These are phyloP conservation scores for Trididemnum nubilum DNA, from an alignment of 23 tunicate genomes.

Conservation along the genomic window DNA sequence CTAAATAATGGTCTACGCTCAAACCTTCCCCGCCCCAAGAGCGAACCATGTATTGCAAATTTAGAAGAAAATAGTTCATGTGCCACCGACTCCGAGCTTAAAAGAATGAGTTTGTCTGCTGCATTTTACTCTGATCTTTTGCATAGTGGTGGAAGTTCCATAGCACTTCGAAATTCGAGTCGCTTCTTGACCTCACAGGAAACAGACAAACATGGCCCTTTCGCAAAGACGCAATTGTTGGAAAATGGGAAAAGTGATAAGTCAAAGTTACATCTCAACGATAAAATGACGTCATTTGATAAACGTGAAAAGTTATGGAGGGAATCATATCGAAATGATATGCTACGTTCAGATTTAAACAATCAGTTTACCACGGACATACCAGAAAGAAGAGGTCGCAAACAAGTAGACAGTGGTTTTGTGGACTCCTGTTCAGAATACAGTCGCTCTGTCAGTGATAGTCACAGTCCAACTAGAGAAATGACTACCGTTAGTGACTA, in stretches of 20 bases:
- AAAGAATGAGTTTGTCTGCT: neutral
- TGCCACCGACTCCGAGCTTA: neutral
- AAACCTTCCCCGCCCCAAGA: neutral
- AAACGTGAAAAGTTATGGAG: neutral
- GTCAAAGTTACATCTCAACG: neutral
- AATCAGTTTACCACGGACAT: neutral
- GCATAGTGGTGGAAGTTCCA: neutral
- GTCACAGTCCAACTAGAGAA: conserved; percentile 3
- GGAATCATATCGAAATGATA: neutral
- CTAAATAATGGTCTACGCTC: neutral
- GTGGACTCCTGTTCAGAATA: neutral
- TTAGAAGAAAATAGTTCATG: neutral
- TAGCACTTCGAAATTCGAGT: neutral
- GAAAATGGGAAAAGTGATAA: neutral
- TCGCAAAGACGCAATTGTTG: neutral
- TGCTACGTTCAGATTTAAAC: neutral
- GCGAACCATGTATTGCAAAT: neutral
- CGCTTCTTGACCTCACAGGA: neutral
- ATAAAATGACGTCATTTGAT: neutral
- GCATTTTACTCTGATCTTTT: neutral
- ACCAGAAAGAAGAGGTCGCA: neutral
- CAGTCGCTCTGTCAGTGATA: neutral
- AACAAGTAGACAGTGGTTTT: neutral
- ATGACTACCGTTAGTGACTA: neutral
- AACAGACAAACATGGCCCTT: neutral